phyloP scores from a whole-genome alignment of 2,113 vertebrate species.

The Actinemys pallida region DNA sequence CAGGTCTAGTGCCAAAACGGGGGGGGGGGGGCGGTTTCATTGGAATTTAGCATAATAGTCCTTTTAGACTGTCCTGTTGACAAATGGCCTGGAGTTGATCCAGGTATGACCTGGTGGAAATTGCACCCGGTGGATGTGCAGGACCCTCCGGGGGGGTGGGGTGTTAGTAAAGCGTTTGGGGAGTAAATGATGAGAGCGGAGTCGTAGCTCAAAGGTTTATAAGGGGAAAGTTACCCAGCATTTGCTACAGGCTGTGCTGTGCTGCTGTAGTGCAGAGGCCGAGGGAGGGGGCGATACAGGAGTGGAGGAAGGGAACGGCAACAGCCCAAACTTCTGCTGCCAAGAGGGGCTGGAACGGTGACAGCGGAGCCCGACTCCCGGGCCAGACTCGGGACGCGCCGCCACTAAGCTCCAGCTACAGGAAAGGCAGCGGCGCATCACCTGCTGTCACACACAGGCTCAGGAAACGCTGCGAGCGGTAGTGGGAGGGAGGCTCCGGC shows the following conservation, averaged over 20 bases:
- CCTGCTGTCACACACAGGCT: slow-evolving; percentile 33
- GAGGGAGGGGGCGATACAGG: not conserved
- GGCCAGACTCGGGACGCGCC: not conserved
- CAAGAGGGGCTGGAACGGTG: not conserved
- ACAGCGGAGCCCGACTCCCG: not conserved
- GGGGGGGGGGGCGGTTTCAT: not conserved
- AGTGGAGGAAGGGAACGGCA: not conserved
- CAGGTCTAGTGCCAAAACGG: not conserved
- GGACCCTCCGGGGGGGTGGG: too few relatives aligned
- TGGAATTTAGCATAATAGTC: not conserved
- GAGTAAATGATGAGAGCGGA: not conserved
- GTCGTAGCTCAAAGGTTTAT: not conserved
- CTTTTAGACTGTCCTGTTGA: not conserved
- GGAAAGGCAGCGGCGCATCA: slow-evolving; percentile 14
- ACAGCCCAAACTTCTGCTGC: not conserved
- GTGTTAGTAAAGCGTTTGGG: not conserved
- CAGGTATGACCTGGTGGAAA: not conserved
- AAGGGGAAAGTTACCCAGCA: not conserved
- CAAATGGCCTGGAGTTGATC: not conserved
- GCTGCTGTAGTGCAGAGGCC: not conserved
- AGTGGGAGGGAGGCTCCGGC: not conserved
- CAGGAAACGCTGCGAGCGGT: slow-evolving; percentile 8
- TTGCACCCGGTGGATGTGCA: not conserved
- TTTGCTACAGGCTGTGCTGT: too few relatives aligned
- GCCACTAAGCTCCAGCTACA: slow-evolving; percentile 11